Conservation (phyloP, 2,797 vertebrate genomes). For the Argyrosomus regius region DNA sequence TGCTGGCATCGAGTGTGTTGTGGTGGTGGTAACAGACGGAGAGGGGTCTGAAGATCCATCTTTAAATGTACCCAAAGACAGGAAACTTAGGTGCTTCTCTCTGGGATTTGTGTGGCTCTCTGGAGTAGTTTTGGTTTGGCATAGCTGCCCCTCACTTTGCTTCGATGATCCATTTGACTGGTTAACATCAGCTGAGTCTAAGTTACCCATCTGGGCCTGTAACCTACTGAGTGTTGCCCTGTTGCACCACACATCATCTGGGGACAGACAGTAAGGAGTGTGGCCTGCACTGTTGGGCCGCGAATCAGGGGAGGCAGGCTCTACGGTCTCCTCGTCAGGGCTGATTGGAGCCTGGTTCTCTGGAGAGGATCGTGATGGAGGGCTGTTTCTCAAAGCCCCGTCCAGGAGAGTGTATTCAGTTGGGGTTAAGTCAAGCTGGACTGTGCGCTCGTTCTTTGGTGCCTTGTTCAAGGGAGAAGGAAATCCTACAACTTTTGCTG, state of each 20-base stretch:
- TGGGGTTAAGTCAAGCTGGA: constrained; percentile 87
- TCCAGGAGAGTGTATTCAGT: constrained; percentile 85
- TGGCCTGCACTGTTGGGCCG: constrained; percentile 87
- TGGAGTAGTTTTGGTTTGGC: constrained; percentile 62
- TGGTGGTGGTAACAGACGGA: constrained; percentile 89
- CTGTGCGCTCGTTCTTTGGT: constrained; percentile 82
- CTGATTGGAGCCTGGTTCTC: constrained; percentile 85
- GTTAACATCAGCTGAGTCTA: constrained; percentile 73
- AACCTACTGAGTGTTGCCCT: constrained; percentile 77
- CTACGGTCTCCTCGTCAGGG: constrained; percentile 88
- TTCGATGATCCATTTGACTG: constrained; percentile 62
- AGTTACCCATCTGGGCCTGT: constrained; percentile 72
- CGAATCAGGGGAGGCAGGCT: constrained; percentile 85
- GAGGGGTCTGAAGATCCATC: constrained; percentile 90
- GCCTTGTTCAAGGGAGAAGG: constrained; percentile 81
- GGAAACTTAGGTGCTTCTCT: constrained; percentile 88
- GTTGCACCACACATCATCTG: constrained; percentile 84
- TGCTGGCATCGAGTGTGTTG: constrained; percentile 91
- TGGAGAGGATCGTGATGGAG: constrained; percentile 72
- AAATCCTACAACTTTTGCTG: constrained; percentile 78
- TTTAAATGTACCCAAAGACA: constrained; percentile 91
- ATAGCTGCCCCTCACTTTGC: constrained; percentile 66
- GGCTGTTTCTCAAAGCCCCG: constrained; percentile 81
- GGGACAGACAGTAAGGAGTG: constrained; percentile 89
- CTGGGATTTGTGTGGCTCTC: constrained; percentile 82